Base-by-base conservation (phyloP, 2,888 invertebrate species). In the Congeria kusceri region DNA sequence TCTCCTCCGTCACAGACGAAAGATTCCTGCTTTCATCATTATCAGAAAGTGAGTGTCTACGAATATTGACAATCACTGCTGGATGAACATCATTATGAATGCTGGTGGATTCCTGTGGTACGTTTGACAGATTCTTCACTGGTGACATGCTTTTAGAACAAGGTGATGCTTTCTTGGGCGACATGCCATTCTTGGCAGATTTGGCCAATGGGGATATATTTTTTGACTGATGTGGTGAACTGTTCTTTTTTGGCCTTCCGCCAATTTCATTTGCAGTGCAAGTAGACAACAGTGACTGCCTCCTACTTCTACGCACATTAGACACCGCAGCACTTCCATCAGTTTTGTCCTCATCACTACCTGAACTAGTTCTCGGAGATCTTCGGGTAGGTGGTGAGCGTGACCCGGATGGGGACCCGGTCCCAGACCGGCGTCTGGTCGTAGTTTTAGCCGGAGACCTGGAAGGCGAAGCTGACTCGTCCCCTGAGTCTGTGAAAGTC, bases 401-500 rank as follows among this genome's bases (percentile, higher is more conserved):
- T 79, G 74, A 66, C 72, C 20, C 29, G 28, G 71, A 46, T 72
- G 46, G 44, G 5, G 64, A 76, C 68, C 72, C 77, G 49, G 18
- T 9, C 49, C 49, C 18, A 18, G 5, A 49, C 5, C 18, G 18
- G 7, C 18, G 18, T 18, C 49, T 4, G 79, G 49, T 66, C 63
- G 68, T 76, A 18, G 79, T 75, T 76, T 83, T 84, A 1, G 57
- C 57, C 28, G 83, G 73, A 9, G 84, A 78, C 13, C 5, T 13
- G 53, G 20, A 25, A 23, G 53, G 53, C n/a, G 77, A 49, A 47
- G 44, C 70, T 2, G 68, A n/a, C 4, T 68, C 69, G 7, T 77
- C 74, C 13, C 93, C 93, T 3, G 93, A 92, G 63, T 93, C 94
- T 0, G 93, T 91, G 84, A 93, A 94, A 44, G 94, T 93, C 86